A percentile compares a stretch with the other conserved stretches of the same genome.
phyloP scores from a whole-genome alignment of 2,113 vertebrate species.

The Scortum barcoo region DNA sequence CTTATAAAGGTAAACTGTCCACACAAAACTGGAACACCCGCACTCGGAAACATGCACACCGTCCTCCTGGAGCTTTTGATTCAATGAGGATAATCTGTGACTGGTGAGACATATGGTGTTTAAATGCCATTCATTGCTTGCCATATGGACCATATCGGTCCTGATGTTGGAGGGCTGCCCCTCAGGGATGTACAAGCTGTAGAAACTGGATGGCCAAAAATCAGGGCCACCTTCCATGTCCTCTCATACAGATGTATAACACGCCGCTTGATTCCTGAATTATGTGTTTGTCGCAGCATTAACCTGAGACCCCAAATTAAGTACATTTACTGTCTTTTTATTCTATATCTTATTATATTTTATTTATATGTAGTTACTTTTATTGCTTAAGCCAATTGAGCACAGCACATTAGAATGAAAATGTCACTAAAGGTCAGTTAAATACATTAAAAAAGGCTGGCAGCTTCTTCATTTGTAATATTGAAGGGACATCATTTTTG shows the following conservation, averaged over 20 bases:
- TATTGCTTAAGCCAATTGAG: background rate
- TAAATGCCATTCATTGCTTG: constrained; percentile 55
- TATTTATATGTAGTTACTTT: background rate
- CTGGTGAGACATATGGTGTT: constrained; percentile 59
- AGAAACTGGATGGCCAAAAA: constrained; percentile 53
- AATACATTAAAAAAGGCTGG: background rate
- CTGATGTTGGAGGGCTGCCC: constrained; percentile 43
- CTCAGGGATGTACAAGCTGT: constrained; percentile 51
- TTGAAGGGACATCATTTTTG: background rate
- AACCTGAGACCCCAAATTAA: background rate
- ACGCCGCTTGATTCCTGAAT: constrained; percentile 32
- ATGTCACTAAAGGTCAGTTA: background rate
- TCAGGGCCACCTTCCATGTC: constrained; percentile 27
- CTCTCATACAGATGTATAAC: constrained; percentile 38
- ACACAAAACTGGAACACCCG: background rate
- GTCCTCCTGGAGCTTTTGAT: constrained; percentile 26
- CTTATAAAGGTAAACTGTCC: constrained; percentile 1
- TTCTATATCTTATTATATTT: background rate
- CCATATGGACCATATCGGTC: constrained; percentile 63
- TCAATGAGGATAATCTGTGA: constrained; percentile 9
- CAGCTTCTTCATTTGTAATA: background rate
- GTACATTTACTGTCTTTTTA: background rate
- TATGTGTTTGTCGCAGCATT: constrained; percentile 24
- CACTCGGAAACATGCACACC: background rate
- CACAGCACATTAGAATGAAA: too few species aligned